Base-by-base conservation (phyloP, 2,113 vertebrate species). In the Oreochromis tanganicae region DNA sequence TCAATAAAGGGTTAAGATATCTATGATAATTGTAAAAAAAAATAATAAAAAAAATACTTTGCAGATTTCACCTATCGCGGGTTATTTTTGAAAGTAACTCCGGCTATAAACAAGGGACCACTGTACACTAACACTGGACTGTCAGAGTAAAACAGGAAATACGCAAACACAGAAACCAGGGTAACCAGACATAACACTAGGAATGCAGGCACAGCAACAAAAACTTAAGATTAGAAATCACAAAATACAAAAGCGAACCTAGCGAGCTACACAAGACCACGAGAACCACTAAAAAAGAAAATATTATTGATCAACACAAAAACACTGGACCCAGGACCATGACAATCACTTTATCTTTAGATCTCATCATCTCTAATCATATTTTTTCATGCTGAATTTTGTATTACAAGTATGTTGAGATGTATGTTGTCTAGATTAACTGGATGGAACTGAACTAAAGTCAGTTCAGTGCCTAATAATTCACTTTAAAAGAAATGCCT, bases 41-140 rank as follows among this genome's bases (percentile, higher is more conserved):
- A n/a, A n/a, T n/a, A n/a, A n/a, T n/a, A n/a, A n/a, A n/a, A n/a
- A n/a, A n/a, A n/a, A n/a, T 61, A 0, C 16, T 34, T 61, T 1
- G 9, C 0, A 0, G 9, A 61, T 61, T 61, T 61, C 29, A 3
- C 29, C 19, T 1, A 34, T 19, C 3, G 9, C 57, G 4, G 29
- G 57, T 34, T 61, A 61, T 34, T 34, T 61, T 61, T 61, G 0
- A 1, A 34, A 61, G 29, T 19, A 17, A 61, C 57, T 61, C 57
- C 27, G 0, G 2, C 0, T 14, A 61, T 61, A 34, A 61, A 10
- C 9, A 1, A 61, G 57, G 9, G 5, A 3, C 52, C 1, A 2
- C 57, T 10, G 57, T 61, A 61, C 10, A 1, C 17, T 66, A 66
- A 66, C 34, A 1, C 19, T 68, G 63, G 34, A 38, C 59, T 11